Evolutionary conservation across 2,888 invertebrate species (phyloP).

Genomic region (Agrilus biguttatus): DNA sequence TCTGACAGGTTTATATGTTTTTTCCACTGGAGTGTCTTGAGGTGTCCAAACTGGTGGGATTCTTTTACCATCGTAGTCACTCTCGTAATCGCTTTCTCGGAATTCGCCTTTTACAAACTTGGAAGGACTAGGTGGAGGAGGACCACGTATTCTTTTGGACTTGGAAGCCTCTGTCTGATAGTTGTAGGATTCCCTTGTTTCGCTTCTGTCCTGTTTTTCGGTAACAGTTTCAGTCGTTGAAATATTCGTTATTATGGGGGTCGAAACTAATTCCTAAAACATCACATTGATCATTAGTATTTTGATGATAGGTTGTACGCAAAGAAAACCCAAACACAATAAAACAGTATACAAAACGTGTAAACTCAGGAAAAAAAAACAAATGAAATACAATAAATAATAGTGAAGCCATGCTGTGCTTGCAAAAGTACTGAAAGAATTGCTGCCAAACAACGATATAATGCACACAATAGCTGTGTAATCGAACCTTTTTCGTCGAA

Average conservation of each 20-base stretch:
- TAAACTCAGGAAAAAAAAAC: not conserved
- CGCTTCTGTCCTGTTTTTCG: constrained; percentile 25
- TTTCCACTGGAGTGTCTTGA: constrained; percentile 36
- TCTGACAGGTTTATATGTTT: constrained; percentile 42
- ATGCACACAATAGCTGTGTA: constrained; percentile 2
- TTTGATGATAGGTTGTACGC: too few relatives aligned
- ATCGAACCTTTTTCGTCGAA: constrained; percentile 29
- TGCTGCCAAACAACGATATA: constrained; percentile 1
- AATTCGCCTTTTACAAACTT: constrained; percentile 52
- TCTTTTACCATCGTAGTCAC: constrained; percentile 47
- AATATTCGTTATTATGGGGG: constrained; percentile 35
- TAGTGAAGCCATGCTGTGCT: not conserved
- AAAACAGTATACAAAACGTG: not conserved
- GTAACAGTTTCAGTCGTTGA: constrained; percentile 26
- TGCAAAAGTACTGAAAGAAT: not conserved
- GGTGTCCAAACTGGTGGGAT: constrained; percentile 48
- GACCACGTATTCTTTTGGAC: constrained; percentile 27
- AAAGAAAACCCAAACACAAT: constrained; percentile 1
- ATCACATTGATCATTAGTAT: not conserved
- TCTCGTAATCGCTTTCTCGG: constrained; percentile 56
- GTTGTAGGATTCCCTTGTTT: constrained; percentile 31
- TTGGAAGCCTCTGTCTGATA: constrained; percentile 29
- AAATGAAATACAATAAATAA: constrained; percentile 3
- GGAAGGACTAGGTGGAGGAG: constrained; percentile 45
- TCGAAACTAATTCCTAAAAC: constrained; percentile 39